Evolutionary conservation across 2,888 invertebrate species (phyloP), one percentile per base, ranked within the genome.

Genomic region (Hydrotaea cyrtoneurina): DNA sequence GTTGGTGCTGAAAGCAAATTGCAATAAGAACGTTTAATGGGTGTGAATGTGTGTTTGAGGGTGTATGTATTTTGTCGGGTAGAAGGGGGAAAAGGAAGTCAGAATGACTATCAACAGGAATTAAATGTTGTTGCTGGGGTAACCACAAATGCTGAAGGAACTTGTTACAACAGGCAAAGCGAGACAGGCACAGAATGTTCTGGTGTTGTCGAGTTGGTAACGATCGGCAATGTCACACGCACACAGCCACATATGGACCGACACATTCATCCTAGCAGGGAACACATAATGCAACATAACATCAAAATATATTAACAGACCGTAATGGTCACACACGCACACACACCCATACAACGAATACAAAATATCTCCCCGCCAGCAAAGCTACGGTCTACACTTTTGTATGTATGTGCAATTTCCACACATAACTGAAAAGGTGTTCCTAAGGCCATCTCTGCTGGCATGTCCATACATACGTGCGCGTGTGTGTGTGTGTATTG

Each of bases 81-180:
- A n/a, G 43, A 2, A 8, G 43, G 50, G n/a, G 50, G n/a, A 10
- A 7, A 69, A 31, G 21, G 2, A 39, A 46, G 46, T 46, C 13
- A 23, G 15, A 1, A 69, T 46, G 21, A 23, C 69, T 69, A 43
- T 69, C 69, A 69, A 69, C 69, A 69, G 43, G 43, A 69, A 69
- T 69, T 69, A 69, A 69, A 69, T 69, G 69, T 43, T 69, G 69
- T 69, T 69, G 69, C 15, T 46, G 46, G 46, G 43, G 69, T 46
- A 5, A 46, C 69, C 69, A 69, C 23, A n/a, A 66, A 39, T 46
- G 23, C 5, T 23, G 46, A 23, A 23, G 46, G 50, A 50, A 13
- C n/a, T 11, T 55, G 55, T 21, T 21, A 8, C 21, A 21, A 17
- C 55, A 55, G 11, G n/a, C 10, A n/a, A 15, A 2, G 53, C 17